Base-by-base conservation (phyloP, 1,140 invertebrate genomes). In the Cataglyphis hispanica region DNA sequence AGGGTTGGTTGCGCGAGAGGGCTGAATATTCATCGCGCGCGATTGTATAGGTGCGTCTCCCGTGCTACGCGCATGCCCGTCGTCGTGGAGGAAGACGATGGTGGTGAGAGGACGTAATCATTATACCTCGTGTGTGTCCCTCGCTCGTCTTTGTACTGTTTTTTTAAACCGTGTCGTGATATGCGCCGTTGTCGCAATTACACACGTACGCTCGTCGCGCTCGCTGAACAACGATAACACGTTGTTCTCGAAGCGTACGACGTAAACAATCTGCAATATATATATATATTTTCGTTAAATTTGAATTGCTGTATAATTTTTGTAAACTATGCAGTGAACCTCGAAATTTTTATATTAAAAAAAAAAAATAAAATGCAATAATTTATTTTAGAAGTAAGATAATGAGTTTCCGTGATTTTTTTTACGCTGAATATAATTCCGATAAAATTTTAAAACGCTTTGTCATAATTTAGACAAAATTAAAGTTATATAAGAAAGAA, bases 11-110 rank as follows among this genome's bases (percentile, higher is more conserved):
- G 81, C 66, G 86, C 77, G 85, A 50, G 69, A 66, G 69, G 27
- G 58, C 66, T 53, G 85, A 86, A 88, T 88, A 88, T 88, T 88
- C 85, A 86, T 88, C 58, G 80, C 60, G 13, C 63, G 43, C 43
- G 78, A 16, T 31, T 58, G 67, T 83, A 25, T 72, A 60, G 60
- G 46, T 60, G 78, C 66, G 66, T 43, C 53, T 46, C 25, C 34
- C 46, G 46, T 50, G 19, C 19, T 43, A 37, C 40, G 67, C 80
- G 78, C 61, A 64, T 70, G 85, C 75, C 13, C 63, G 46, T 34
- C 64, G 46, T 84, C 64, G 85, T 2, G 37, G 37, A 43, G 67
- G 27, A 72, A 70, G 74, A 66, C 37, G 37, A 46, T 60, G 61
- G 60, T 13, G 40, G 63, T 66, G 72, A 58, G 43, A 70, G 72